Conservation (phyloP, 2,113 vertebrate species). For the Genyomyrus donnyi region DNA sequence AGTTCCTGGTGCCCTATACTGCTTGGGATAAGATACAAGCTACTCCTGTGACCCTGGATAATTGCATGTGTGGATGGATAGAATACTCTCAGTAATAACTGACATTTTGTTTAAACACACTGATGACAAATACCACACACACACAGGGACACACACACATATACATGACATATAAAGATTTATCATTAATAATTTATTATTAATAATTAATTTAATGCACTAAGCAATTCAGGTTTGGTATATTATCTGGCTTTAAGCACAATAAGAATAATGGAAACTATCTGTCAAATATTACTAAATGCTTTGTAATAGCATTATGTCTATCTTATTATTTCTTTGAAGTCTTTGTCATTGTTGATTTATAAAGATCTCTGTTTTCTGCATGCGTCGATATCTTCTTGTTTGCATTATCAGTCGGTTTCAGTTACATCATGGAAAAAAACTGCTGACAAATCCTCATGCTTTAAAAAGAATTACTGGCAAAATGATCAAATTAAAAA, state of each 20-base stretch:
- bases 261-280: neutral
- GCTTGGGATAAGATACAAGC: neutral
- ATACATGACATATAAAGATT: neutral
- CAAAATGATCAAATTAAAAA: neutral
- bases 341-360: neutral
- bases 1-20: neutral
- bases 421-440: neutral
- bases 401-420: neutral
- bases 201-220: neutral
- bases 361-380: neutral
- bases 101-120: neutral
- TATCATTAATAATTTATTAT: neutral
- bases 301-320: neutral
- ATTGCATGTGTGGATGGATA: neutral
- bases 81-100: neutral
- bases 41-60: neutral
- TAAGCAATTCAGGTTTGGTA: neutral
- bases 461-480: neutral
- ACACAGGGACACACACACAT: neutral
- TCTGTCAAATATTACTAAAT: neutral
- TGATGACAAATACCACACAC: neutral
- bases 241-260: neutral
- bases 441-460: neutral
- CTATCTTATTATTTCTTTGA: neutral
- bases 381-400: neutral